Conservation (phyloP, 2,113 vertebrate species). For the Campylorhamphus procurvoides region DNA sequence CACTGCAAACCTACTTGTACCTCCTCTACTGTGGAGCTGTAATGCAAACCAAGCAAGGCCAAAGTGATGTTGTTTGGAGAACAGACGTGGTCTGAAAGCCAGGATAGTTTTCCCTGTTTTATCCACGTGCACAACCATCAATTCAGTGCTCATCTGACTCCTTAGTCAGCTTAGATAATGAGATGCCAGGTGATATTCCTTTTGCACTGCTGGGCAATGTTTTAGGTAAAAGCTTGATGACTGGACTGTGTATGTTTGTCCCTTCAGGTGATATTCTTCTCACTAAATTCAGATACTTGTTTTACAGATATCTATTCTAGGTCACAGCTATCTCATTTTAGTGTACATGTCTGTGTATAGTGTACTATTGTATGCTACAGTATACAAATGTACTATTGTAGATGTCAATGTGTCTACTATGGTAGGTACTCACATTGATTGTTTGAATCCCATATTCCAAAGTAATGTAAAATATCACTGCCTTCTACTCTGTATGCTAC, state of each 20-base stretch:
- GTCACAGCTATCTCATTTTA: background rate
- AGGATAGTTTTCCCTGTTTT: background rate
- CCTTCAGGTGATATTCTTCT: background rate
- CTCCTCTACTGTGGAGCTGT: background rate
- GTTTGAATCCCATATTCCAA: background rate
- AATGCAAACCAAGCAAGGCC: background rate
- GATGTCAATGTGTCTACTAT: fast-evolving
- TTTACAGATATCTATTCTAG: background rate
- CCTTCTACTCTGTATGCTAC: background rate
- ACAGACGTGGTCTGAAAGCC: background rate
- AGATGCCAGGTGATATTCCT: background rate
- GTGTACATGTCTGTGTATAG: background rate
- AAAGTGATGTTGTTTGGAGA: background rate
- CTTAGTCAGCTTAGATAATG: background rate
- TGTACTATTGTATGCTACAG: background rate
- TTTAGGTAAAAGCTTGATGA: background rate
- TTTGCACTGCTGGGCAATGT: background rate
- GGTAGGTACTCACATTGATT: background rate
- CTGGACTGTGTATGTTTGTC: background rate
- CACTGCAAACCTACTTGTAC: background rate
- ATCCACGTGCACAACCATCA: fast-evolving
- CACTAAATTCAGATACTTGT: background rate
- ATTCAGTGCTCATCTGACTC: background rate
- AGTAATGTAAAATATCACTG: background rate
- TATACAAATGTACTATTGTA: background rate